Conservation (phyloP, 2,797 vertebrate genomes). For the Buceros bicornis region DNA sequence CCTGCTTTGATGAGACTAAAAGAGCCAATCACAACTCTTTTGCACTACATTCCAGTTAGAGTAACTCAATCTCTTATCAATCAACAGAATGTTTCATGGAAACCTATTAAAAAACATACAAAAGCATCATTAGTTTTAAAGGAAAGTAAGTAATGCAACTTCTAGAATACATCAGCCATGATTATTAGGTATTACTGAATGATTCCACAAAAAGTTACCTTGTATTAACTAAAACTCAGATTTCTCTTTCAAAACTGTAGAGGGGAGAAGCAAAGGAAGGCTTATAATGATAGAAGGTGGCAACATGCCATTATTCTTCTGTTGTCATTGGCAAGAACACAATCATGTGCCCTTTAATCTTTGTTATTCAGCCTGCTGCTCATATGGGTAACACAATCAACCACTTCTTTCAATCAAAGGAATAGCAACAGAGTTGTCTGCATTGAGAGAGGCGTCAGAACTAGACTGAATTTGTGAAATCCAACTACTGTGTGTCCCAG, state of each 20-base stretch:
- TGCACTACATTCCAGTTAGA: neutral
- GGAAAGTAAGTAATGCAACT: neutral
- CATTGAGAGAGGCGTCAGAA: neutral
- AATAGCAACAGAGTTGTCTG: neutral
- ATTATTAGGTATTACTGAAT: neutral
- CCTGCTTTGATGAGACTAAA: neutral
- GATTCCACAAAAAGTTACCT: neutral
- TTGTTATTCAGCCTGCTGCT: conserved; percentile 39
- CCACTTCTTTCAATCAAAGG: conserved; percentile 48
- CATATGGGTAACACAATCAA: conserved; percentile 39
- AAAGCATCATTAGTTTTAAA: neutral
- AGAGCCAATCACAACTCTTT: neutral
- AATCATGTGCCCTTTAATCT: conserved; percentile 45
- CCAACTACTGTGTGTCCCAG: neutral
- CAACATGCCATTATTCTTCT: conserved; percentile 35
- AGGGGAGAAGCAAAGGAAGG: neutral
- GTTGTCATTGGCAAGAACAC: conserved; percentile 42
- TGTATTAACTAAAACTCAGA: neutral
- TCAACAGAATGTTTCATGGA: neutral
- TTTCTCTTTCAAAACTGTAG: neutral
- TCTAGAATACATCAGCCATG: neutral
- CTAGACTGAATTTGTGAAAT: neutral
- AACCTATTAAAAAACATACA: neutral
- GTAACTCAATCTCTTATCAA: neutral
- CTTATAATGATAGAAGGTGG: neutral